phyloP scores from a whole-genome alignment of 2,797 vertebrate genomes.

The Lacerta viridis region DNA sequence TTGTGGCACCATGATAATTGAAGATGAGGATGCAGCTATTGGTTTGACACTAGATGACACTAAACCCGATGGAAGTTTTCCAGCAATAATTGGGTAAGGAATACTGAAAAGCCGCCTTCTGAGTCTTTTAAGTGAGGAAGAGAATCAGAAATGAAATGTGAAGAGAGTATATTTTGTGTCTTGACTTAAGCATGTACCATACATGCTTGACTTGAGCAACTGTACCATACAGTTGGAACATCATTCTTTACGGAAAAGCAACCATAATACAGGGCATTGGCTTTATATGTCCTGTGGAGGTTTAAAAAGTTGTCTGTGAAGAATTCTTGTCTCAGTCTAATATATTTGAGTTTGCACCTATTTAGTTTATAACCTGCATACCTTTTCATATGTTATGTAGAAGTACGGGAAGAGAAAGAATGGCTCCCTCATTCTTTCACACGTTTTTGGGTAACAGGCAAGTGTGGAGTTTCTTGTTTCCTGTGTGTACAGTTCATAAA shows the following conservation, averaged over 20 bases:
- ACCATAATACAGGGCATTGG: background rate
- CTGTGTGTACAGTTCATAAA: background rate
- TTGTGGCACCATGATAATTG: conserved; percentile 96
- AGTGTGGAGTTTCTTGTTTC: background rate
- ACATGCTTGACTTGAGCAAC: no score
- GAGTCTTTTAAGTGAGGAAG: conserved; percentile 5
- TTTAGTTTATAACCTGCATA: background rate
- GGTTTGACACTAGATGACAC: conserved; percentile 94
- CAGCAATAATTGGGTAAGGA: conserved; percentile 94
- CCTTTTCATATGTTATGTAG: background rate
- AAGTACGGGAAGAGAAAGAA: background rate
- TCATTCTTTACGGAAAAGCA: background rate
- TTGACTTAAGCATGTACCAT: background rate
- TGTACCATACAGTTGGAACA: background rate
- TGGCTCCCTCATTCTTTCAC: background rate
- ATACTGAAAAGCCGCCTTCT: background rate
- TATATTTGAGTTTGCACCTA: background rate
- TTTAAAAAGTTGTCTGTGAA: background rate
- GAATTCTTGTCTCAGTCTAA: background rate
- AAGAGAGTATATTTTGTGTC: background rate
- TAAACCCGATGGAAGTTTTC: conserved; percentile 91
- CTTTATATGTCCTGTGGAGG: background rate
- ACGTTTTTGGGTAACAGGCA: background rate
- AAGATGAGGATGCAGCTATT: conserved; percentile 92
- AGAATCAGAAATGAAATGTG: conserved; percentile 23